Evolutionary conservation across 2,888 invertebrate genomes (phyloP), one percentile per base, ranked within the genome.

Genomic region (Tinea trinotella): DNA sequence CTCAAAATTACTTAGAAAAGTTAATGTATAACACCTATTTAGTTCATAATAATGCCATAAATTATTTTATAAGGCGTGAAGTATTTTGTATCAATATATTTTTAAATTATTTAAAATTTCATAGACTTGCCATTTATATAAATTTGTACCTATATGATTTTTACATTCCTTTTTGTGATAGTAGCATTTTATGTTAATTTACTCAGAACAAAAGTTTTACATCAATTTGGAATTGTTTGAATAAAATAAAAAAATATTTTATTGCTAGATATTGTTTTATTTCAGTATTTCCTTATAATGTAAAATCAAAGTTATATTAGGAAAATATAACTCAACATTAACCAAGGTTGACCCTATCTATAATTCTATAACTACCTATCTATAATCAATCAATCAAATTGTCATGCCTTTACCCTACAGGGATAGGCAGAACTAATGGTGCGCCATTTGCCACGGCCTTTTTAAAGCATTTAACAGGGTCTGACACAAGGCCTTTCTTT

Each of bases 161-260:
- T 18, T 17, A 19, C 46, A 46, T 46, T 46, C 46, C 46, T 46
- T 46, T 40, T 46, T 46, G 46, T 46, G 46, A 46, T 46, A 46
- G 19, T 46, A 40, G 40, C 1, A 7, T 46, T 46, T 19, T 46
- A 46, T 46, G 19, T 46, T 17, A 19, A 10, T 17, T 46, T 46
- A 6, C 3, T 17, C n/a, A 17, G 10, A 46, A 19, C 4, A 9
- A 18, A 46, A 6, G 4, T 46, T 46, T 46, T 36, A 36, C 12
- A 36, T 12, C 24, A 9, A 24, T 9, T 40, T 40, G 3, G 10
- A 19, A 46, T 4, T 46, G 2, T 17, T 79, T 78, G 79, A 74
- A 64, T 71, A 75, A 68, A 71, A 64, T 74, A 81, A 76, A 76
- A 75, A 78, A 81, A 70, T 81, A 79, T 80, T 78, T 81, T 81